A percentile compares a stretch with the other conserved stretches of the same genome.
Evolutionary conservation across 1,140 invertebrate species (phyloP).

Genomic region (Argopecten irradians): DNA sequence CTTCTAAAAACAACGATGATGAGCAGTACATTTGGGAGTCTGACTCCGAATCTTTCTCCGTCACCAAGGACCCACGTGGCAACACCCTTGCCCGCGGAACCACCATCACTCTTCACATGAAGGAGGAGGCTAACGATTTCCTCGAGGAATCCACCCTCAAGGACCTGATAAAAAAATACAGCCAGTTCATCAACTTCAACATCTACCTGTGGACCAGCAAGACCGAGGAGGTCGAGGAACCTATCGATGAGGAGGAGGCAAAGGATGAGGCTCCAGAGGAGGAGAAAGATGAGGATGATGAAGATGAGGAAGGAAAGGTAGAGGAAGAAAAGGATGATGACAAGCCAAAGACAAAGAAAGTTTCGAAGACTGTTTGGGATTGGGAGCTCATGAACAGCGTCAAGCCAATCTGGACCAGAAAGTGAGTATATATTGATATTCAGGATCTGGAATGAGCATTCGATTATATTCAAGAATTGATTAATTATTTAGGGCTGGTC

Average conservation of each 20-base stretch:
- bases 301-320: conserved; percentile 78
- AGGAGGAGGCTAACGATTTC: conserved; percentile 98
- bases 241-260: conserved; percentile 77
- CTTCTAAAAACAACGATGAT: conserved; percentile 96
- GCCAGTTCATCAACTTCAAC: conserved; percentile 99
- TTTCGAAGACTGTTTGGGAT: conserved; percentile 98
- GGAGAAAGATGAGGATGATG: conserved; percentile 77
- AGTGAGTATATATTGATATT: conserved; percentile 79
- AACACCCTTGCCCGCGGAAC: conserved; percentile 93
- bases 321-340: conserved; percentile 82
- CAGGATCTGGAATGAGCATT: neutral
- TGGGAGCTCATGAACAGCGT: conserved; percentile 98
- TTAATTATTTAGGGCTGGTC: neutral
- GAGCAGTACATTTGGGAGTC: conserved; percentile 99
- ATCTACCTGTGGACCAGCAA: conserved; percentile 98
- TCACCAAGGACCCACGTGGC: conserved; percentile 95
- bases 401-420: conserved; percentile 98
- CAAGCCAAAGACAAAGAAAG: conserved; percentile 93
- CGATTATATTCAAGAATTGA: neutral
- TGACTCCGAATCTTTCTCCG: conserved; percentile 87
- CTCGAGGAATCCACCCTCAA: conserved; percentile 94
- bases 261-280: conserved; percentile 78
- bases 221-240: conserved; percentile 83
- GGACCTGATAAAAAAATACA: conserved; percentile 96
- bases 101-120: conserved; percentile 91